These are phyloP conservation scores for Megalops cyprinoides DNA, from an alignment of 2,797 vertebrate species.

Conservation along the genomic window DNA sequence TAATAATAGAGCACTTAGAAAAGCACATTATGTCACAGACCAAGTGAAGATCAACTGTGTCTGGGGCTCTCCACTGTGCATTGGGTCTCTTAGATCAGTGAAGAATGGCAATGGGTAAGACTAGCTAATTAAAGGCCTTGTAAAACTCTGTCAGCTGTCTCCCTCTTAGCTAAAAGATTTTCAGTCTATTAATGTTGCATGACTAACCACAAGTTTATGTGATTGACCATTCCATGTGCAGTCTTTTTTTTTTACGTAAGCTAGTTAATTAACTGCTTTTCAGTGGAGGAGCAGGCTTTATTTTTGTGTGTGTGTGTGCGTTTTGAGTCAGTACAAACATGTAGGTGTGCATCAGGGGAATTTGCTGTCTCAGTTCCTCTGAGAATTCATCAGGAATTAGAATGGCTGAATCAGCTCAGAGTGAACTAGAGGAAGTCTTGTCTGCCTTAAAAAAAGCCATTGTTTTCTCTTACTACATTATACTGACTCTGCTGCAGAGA, in stretches of 20 bases:
- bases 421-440: constrained; percentile 50
- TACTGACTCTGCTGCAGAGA: background rate
- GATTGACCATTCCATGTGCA: too few relatives aligned
- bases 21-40: constrained; percentile 28
- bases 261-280: background rate
- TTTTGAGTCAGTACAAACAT: background rate
- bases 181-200: background rate
- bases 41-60: background rate
- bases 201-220: background rate
- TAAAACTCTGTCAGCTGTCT: too few relatives aligned
- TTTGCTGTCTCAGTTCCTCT: constrained; percentile 1
- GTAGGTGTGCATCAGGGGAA: background rate
- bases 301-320: too few relatives aligned
- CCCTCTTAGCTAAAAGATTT: too few relatives aligned
- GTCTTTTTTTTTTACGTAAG: background rate
- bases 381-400: constrained; percentile 26
- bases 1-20: constrained; percentile 30
- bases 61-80: background rate
- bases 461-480: constrained; percentile 13
- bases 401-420: constrained; percentile 51
- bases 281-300: too few relatives aligned
- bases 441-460: constrained; percentile 16
- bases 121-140: too few relatives aligned
- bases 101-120: background rate
- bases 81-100: background rate